Evolutionary conservation across 2,888 invertebrate species (phyloP), one percentile per base, ranked within the genome.

Genomic region (Eupithecia abbreviata): DNA sequence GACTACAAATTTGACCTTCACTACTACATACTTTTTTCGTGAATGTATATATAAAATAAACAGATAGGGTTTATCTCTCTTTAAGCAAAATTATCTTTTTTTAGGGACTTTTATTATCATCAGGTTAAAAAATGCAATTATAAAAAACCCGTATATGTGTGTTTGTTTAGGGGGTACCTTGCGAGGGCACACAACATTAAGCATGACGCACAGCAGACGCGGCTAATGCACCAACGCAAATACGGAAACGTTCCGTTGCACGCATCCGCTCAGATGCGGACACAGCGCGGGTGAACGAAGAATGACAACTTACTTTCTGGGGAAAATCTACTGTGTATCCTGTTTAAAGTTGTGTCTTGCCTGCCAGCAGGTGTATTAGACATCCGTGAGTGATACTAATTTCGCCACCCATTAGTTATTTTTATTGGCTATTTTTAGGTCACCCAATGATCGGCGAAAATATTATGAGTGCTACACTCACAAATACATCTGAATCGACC

Each of bases 201-300:
- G 67, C 73, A 70, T 74, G 66, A 71, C 69, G 74, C n/a, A 18
- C 68, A 73, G 43, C 73, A 75, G 73, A 69, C 45, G 55, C 49
- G 71, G 70, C 79, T 74, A 76, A 76, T 79, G 79, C 77, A 79
- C 67, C 73, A 42, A 66, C 69, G 74, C 72, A 75, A 79, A 75
- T 73, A 77, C 69, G 65, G 73, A 69, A 15, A 74, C 74, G 70
- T 72, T 72, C 41, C 71, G 70, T 43, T 72, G 65, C 74, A 78
- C 77, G 79, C 79, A 81, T 80, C 72, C 77, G 77, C 73, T 58
- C 73, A 77, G 73, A 69, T 77, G 78, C 62, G 58, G 75, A 71
- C 77, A 77, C 77, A 79, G 82, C 18, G 74, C 43, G 43, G 15
- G 3, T 9, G 42, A 45, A 9, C 0, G 0, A 73, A 78, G 71